Conservation (phyloP, 2,888 invertebrate genomes). For the Stegana nigrithorax region DNA sequence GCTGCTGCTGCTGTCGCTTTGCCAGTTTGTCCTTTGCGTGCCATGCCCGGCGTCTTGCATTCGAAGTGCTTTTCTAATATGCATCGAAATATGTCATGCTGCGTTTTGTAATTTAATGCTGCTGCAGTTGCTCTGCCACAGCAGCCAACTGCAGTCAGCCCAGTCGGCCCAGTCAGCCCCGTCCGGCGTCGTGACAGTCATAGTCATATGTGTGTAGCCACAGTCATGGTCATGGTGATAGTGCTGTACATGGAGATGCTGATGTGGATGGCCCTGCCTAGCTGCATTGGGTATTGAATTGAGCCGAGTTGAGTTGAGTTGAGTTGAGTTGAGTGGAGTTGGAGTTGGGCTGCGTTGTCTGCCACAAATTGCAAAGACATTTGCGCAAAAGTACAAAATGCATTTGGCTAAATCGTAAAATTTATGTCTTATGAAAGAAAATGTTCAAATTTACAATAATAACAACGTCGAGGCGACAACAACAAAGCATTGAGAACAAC, state of each 20-base stretch:
- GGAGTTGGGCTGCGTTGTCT: slow-evolving; percentile 8
- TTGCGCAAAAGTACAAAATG: slow-evolving; percentile 49
- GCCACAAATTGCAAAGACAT: slow-evolving; percentile 54
- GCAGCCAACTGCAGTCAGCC: slow-evolving; percentile 2
- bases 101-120: slow-evolving; percentile 53
- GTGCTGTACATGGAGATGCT: neutral
- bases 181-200: too few relatives aligned
- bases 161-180: neutral
- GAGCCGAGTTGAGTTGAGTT: too few relatives aligned
- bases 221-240: too few relatives aligned
- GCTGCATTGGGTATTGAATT: too few relatives aligned
- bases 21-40: too few relatives aligned
- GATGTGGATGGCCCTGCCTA: neutral
- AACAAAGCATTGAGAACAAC: too few relatives aligned
- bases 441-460: slow-evolving; percentile 35
- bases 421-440: slow-evolving; percentile 63
- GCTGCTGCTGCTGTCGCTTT: neutral
- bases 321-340: too few relatives aligned
- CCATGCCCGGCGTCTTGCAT: neutral
- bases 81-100: slow-evolving; percentile 21
- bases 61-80: slow-evolving; percentile 14
- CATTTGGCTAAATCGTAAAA: slow-evolving; percentile 57
- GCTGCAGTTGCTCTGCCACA: slow-evolving; percentile 31
- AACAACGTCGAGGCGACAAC: too few relatives aligned
- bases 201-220: too few relatives aligned